phyloP scores from a whole-genome alignment of 2,888 invertebrate species.

The Halictus ligatus region DNA sequence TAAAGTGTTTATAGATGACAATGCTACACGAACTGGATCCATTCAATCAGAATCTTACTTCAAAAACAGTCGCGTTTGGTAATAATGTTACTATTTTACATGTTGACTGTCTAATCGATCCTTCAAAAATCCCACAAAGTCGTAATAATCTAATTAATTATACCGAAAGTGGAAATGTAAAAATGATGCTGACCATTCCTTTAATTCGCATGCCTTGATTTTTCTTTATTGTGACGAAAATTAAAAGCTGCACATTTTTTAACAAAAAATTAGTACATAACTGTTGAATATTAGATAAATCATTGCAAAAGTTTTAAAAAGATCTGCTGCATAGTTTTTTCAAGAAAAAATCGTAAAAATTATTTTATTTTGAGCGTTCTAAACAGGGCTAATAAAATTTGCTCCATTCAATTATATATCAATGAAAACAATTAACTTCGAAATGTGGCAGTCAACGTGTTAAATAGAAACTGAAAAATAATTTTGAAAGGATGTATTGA shows the following conservation, averaged over 20 bases:
- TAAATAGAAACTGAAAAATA: neutral
- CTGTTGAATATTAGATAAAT: neutral
- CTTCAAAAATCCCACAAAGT: neutral
- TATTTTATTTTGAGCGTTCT: neutral
- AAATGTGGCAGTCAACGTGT: neutral
- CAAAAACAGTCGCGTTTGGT: neutral
- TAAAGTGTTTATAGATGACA: constrained; percentile 40
- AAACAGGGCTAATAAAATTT: neutral
- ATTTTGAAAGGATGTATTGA: neutral
- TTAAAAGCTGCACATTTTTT: neutral
- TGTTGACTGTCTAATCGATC: neutral
- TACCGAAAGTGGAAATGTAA: neutral
- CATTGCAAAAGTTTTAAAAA: neutral
- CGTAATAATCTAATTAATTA: neutral
- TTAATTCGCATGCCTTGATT: neutral
- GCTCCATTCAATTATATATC: neutral
- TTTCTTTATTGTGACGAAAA: neutral
- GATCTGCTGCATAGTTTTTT: neutral
- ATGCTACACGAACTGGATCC: constrained; percentile 22
- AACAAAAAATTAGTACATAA: neutral
- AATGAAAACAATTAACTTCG: neutral
- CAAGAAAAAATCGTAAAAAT: neutral
- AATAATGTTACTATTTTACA: neutral
- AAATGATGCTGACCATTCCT: neutral
- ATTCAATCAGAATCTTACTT: constrained; percentile 14